A percentile compares a stretch with the other conserved stretches of the same genome.
phyloP scores from a whole-genome alignment of 2,888 invertebrate species.

The Seladonia tumulorum region DNA sequence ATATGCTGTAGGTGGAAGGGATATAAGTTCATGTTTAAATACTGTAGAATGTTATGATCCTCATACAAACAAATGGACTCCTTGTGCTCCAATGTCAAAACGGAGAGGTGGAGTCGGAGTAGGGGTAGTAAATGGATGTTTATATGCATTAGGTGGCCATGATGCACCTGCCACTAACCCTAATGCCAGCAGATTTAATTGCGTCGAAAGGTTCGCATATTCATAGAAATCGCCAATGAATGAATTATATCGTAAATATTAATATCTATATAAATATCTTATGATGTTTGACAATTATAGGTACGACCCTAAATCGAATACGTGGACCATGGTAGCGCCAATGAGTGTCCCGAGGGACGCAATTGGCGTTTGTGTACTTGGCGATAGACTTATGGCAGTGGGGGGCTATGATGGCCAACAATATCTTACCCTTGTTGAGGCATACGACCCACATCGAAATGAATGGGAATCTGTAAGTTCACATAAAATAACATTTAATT shows the following conservation, averaged over 20 bases:
- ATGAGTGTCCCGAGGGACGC: conserved; percentile 94
- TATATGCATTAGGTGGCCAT: conserved; percentile 97
- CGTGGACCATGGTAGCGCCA: conserved; percentile 94
- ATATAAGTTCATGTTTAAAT: conserved; percentile 95
- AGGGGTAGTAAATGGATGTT: conserved; percentile 93
- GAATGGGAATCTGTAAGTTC: conserved; percentile 88
- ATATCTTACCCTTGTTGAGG: conserved; percentile 94
- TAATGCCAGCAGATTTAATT: conserved; percentile 92
- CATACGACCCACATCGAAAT: conserved; percentile 93
- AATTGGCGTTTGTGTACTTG: conserved; percentile 94
- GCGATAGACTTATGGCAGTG: conserved; percentile 92
- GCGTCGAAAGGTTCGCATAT: conserved; percentile 91
- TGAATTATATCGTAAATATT: conserved; percentile 78
- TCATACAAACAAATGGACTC: conserved; percentile 92
- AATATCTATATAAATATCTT: not conserved
- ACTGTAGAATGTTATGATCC: conserved; percentile 94
- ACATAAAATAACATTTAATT: not conserved
- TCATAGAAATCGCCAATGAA: conserved; percentile 68
- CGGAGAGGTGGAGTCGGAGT: conserved; percentile 96
- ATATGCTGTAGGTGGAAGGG: conserved; percentile 96
- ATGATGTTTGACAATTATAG: conserved; percentile 75
- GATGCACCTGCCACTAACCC: conserved; percentile 96
- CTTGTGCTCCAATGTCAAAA: conserved; percentile 94
- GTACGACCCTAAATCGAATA: conserved; percentile 90
- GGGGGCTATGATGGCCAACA: conserved; percentile 97